A percentile compares a stretch with the other conserved stretches of the same genome.
phyloP scores from a whole-genome alignment of 2,888 invertebrate genomes.

The Petrolisthes manimaculis region DNA sequence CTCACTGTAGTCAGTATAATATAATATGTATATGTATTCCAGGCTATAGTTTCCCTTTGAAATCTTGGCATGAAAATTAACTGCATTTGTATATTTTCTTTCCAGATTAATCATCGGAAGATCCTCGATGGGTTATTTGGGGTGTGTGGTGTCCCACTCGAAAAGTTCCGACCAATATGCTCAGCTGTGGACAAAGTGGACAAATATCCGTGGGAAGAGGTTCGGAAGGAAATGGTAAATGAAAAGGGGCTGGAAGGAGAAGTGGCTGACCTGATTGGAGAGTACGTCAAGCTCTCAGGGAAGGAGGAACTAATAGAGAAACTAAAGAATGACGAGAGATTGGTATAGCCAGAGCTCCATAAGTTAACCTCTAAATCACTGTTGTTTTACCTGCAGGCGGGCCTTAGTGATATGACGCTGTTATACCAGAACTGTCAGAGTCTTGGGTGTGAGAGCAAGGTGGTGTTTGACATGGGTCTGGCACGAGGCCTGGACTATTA shows the following conservation, averaged over 20 bases:
- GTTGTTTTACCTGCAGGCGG: slow-evolving; percentile 72
- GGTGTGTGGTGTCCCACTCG: slow-evolving; percentile 91
- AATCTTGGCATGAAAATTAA: background rate
- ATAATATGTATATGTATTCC: background rate
- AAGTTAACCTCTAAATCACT: no score
- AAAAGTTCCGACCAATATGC: slow-evolving; percentile 92
- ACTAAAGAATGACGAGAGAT: slow-evolving; percentile 49
- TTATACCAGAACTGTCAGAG: slow-evolving; percentile 88
- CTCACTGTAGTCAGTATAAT: background rate
- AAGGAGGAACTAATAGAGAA: slow-evolving; percentile 57
- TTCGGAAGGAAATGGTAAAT: slow-evolving; percentile 84
- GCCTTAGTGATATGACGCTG: slow-evolving; percentile 84
- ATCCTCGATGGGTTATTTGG: slow-evolving; percentile 97
- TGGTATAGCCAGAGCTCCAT: background rate
- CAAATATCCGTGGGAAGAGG: slow-evolving; percentile 96
- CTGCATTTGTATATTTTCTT: background rate
- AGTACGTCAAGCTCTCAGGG: slow-evolving; percentile 64
- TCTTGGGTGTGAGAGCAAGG: slow-evolving; percentile 82
- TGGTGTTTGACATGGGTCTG: slow-evolving; percentile 93
- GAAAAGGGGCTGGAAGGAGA: slow-evolving; percentile 84
- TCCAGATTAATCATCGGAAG: slow-evolving; percentile 83
- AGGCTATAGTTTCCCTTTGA: background rate
- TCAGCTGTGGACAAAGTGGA: slow-evolving; percentile 98
- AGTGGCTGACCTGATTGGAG: slow-evolving; percentile 55
- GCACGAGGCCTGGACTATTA: slow-evolving; percentile 99